Percentiles rank a stretch among this genome's conserved stretches.
These are phyloP conservation scores for Chloebia gouldiae DNA, from an alignment of 2,113 vertebrate genomes.

Conservation along the genomic window DNA sequence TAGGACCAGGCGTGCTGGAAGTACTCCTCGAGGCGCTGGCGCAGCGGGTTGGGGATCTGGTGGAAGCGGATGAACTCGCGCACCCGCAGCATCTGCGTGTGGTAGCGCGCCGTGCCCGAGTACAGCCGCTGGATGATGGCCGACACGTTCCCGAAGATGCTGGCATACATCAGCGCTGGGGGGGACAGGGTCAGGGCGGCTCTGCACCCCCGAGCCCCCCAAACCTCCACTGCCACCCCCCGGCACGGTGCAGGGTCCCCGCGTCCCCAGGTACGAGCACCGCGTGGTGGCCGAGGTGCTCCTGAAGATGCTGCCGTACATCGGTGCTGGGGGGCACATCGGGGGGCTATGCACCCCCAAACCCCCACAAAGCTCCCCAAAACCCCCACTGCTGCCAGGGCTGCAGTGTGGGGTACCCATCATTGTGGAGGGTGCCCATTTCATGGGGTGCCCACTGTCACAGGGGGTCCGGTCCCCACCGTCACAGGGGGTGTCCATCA, in stretches of 20 bases:
- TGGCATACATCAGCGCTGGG: conserved; percentile 89
- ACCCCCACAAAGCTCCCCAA: too few relatives aligned
- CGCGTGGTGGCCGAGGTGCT: neutral
- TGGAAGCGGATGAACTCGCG: conserved; percentile 96
- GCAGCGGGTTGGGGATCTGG: conserved; percentile 92
- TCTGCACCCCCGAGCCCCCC: neutral
- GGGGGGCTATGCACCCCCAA: neutral
- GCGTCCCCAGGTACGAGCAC: neutral
- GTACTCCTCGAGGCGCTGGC: conserved; percentile 95
- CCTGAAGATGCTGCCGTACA: neutral
- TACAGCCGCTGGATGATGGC: conserved; percentile 91
- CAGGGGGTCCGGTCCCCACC: neutral
- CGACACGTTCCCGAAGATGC: conserved; percentile 89
- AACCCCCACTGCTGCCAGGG: neutral
- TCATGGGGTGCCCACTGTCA: neutral
- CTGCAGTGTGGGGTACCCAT: neutral
- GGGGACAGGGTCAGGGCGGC: too few relatives aligned
- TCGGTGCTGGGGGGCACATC: neutral
- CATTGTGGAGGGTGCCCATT: neutral
- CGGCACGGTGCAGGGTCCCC: neutral
- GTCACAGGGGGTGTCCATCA: neutral
- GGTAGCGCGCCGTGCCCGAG: conserved; percentile 88
- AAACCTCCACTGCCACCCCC: neutral
- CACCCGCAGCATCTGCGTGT: conserved; percentile 97
- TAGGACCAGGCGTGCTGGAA: conserved; percentile 99